Evolutionary conservation across 2,888 invertebrate genomes (phyloP).

Genomic region (Osedax frankpressi): DNA sequence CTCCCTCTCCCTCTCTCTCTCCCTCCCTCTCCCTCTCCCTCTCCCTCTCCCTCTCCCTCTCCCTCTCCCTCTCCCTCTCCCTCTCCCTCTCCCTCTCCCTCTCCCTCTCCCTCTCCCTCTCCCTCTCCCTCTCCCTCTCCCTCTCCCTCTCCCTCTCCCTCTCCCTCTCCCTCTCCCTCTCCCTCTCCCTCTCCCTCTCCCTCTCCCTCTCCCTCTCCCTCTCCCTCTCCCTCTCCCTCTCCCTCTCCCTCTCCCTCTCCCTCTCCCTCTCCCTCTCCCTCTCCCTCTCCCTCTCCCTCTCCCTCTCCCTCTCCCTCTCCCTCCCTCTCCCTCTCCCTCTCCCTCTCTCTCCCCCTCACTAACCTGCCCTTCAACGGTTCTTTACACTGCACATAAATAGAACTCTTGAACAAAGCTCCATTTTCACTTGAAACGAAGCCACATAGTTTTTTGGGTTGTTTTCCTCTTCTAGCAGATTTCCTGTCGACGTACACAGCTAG

Average conservation of each 20-base stretch:
- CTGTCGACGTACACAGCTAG: constrained; percentile 49
- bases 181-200: not conserved
- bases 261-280: not conserved
- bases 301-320: constrained; percentile 2
- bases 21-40: not conserved
- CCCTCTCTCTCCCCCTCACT: constrained; percentile 2
- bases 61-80: not conserved
- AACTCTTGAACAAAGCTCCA: constrained; percentile 48
- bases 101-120: not conserved
- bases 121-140: not conserved
- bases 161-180: constrained; percentile 13
- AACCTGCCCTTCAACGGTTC: constrained; percentile 40
- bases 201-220: not conserved
- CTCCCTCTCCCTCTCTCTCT: constrained; percentile 13
- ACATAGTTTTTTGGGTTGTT: constrained; percentile 38
- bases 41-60: not conserved
- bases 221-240: not conserved
- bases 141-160: constrained; percentile 5
- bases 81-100: constrained; percentile 1
- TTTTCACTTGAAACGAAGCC: constrained; percentile 48
- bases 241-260: not conserved
- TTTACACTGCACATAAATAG: constrained; percentile 48
- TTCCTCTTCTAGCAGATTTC: constrained; percentile 33
- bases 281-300: not conserved
- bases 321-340: not conserved